Evolutionary conservation across 2,797 vertebrate genomes (phyloP), one percentile per base, ranked within the genome.

Genomic region (Myoxocephalus aenaeus): DNA sequence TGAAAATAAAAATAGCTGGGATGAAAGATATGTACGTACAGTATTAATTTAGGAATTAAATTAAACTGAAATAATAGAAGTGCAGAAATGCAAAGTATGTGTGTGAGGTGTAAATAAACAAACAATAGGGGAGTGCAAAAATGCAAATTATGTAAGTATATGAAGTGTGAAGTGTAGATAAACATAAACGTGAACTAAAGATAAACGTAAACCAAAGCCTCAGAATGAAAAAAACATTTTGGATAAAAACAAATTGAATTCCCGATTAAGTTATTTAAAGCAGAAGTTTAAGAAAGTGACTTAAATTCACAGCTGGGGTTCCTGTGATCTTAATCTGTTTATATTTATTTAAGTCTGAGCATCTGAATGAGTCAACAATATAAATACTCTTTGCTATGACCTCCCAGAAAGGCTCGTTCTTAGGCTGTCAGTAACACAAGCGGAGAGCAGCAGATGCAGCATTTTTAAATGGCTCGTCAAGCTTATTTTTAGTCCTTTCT

Each of bases 401-500:
- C 42, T 27, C 17, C 42, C 17, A 20, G 62, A 29, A 29, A 48
- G 42, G 25, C 29, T n/a, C 18, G 3, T 50, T 50, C 20, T 50
- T 10, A 20, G 46, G 18, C 20, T n/a, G 46, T 50, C 42, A 50
- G 15, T 46, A 46, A 58, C 38, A 2, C 44, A 32, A 32, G 32
- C 27, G 46, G 8, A 73, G n/a, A 48, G 29, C 7, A 42, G 59
- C 58, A 42, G 25, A 38, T 3, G 14, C 27, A 62, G 15, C 1
- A 29, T 57, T 53, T 40, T 62, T 9, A 51, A 40, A 29, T 11
- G 11, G 13, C 40, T 42, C 7, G 14, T 57, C 8, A 38, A 34
- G 50, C 8, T 10, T 66, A 61, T 72, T 72, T 78, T 53, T 20
- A 53, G 34, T 72, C 36, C 11, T 25, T 25, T 18, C 25, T 15